Evolutionary conservation across 2,888 invertebrate species (phyloP), one percentile per base, ranked within the genome.

Genomic region (Drosophila paramelanica): DNA sequence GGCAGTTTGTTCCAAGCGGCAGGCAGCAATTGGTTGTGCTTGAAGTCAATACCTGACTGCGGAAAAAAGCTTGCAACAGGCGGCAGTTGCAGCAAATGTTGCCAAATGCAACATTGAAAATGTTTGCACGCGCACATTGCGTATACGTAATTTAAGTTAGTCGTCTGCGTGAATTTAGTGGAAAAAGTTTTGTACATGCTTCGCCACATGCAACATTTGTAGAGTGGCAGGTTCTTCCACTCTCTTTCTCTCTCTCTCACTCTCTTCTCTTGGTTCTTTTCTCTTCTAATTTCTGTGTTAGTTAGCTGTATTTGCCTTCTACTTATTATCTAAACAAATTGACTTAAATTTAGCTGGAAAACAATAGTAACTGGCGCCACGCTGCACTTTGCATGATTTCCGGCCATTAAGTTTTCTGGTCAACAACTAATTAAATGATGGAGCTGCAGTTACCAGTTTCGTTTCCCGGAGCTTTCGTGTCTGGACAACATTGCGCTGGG

Each of bases 251-350:
- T 17, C 39, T 25, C 14, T 41, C 10, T 10, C n/a, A 5, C 33
- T 10, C 5, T 20, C n/a, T 41, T 10, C 17, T 8, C 31, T 10
- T 31, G 3, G 31, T 10, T 31, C 3, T 31, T 0, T 7, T 2
- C 10, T 31, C 27, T 8, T 0, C 27, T 31, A 2, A 10, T 31
- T 31, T 31, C 31, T 8, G 2, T 31, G 10, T 31, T 31, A 8
- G 8, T 10, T 2, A 31, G 36, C n/a, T 67, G 20, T 52, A 31
- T 55, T 65, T 69, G 46, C 55, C 39, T 56, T 61, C 57, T 45
- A 53, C 69, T 79, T 79, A 77, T 85, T 77, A 81, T 69, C 71
- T 67, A 79, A 84, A 72, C 82, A 88, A 83, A 83, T 83, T 87
- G 81, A 73, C 85, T 81, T 81, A 72, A 70, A 75, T 89, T 77